Base-by-base conservation (phyloP, 2,797 vertebrate species). In the Tolypeutes matacus region DNA sequence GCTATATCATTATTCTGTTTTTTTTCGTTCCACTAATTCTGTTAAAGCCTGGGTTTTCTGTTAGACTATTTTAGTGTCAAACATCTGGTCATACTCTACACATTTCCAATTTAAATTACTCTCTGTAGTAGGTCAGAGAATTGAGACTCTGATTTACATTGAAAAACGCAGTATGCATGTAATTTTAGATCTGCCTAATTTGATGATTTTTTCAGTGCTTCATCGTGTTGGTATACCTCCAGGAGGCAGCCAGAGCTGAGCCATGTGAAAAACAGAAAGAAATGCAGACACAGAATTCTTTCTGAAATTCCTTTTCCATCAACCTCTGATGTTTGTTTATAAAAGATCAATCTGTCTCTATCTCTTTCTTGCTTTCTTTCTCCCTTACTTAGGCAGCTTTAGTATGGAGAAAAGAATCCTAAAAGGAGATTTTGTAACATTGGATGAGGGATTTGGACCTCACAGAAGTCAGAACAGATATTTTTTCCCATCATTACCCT, bases 401-500 rank as follows among this genome's bases (percentile, higher is more conserved):
- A 42, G 31, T 65, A 20, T 36, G 36, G 36, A 65, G 62, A 73
- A 39, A 60, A 83, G 4, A 95, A 36, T 56, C 31, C 88, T 64
- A 29, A 39, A 77, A 34, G 36, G 65, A 49, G 14, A 3, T 75
- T 87, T 92, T 7, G 20, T 87, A 89, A 86, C 34, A 15, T 3
- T 65, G 18, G 8, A 29, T 86, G 27, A 85, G 58, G 60, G 73
- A 58, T 70, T 65, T 83, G 78, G 31, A 77, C 46, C 42, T 81
- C n/a, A 34, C 0, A 42, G 51, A 90, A 93, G 60, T 94, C 95
- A 82, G 80, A 86, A 94, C 65, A 93, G 84, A 91, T 75, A 83
- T 89, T 90, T 87, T 86, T 72, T 92, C 62, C 80, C 70, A 0
- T 20, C 87, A 12, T 60, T 73, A 56, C 25, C 29, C 86, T 86